A percentile compares a stretch with the other conserved stretches of the same genome.
These are phyloP conservation scores for Theristicus caerulescens DNA, from an alignment of 2,113 vertebrate species.

Conservation along the genomic window DNA sequence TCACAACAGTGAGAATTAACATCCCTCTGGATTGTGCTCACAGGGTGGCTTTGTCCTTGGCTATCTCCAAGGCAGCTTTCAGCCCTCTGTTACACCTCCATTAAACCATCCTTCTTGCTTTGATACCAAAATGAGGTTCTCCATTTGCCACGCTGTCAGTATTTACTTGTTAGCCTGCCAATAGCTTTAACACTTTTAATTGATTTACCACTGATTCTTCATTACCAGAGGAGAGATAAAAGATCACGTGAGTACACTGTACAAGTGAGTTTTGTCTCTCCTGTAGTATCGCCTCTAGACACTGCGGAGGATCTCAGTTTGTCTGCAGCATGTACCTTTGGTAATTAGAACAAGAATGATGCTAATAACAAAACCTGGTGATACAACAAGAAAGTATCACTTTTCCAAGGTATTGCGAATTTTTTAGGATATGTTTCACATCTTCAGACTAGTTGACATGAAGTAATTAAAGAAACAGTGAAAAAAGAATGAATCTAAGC, in stretches of 20 bases:
- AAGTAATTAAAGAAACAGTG: neutral
- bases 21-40: neutral
- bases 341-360: neutral
- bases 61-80: neutral
- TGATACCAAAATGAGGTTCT: neutral
- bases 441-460: neutral
- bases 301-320: neutral
- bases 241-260: neutral
- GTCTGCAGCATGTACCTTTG: neutral
- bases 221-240: neutral
- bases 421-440: neutral
- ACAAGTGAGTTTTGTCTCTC: neutral
- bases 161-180: conserved; percentile 23
- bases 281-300: neutral
- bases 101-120: neutral
- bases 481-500: neutral
- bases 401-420: neutral
- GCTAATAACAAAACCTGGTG: neutral
- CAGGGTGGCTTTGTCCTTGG: neutral
- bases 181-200: conserved; percentile 13
- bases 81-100: neutral
- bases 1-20: neutral
- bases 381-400: neutral
- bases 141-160: neutral
- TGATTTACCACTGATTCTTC: conserved; percentile 9